phyloP scores from a whole-genome alignment of 2,888 invertebrate species.

The Apocheima hispidaria region DNA sequence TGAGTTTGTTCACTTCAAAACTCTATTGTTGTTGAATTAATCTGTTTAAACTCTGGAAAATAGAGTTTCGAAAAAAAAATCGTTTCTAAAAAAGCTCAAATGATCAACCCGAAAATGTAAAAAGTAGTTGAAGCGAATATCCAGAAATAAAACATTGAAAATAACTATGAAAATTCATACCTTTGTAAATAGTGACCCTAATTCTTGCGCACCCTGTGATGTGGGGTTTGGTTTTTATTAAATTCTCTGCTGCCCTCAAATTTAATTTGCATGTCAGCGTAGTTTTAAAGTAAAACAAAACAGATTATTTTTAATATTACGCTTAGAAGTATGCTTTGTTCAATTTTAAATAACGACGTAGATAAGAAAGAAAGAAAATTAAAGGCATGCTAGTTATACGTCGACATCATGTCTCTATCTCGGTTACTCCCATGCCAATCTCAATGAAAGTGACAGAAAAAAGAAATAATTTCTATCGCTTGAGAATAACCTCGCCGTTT shows the following conservation, averaged over 20 bases:
- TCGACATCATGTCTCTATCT: background rate
- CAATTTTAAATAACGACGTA: background rate
- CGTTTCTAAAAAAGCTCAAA: too few relatives aligned
- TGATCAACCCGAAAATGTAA: background rate
- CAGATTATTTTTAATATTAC: background rate
- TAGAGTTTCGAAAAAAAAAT: too few relatives aligned
- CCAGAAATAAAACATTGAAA: background rate
- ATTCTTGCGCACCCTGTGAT: slow-evolving; percentile 15
- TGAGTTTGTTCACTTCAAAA: slow-evolving; percentile 28
- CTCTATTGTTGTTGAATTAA: slow-evolving; percentile 2
- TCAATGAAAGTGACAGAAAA: background rate
- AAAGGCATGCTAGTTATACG: too few relatives aligned
- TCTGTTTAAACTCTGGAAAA: too few relatives aligned
- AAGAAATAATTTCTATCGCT: background rate
- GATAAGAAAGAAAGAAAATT: too few relatives aligned
- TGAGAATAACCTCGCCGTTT: background rate
- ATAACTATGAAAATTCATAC: slow-evolving; percentile 1
- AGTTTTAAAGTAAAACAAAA: slow-evolving; percentile 10
- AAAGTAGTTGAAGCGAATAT: background rate
- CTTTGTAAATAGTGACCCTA: slow-evolving; percentile 6
- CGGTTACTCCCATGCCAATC: background rate
- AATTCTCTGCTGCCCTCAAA: slow-evolving; percentile 34
- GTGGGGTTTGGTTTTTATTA: slow-evolving; percentile 17
- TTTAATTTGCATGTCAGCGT: slow-evolving; percentile 8
- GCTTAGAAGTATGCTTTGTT: background rate